Base-by-base conservation (phyloP, 2,888 invertebrate species). In the Drosophila maculinotata region DNA sequence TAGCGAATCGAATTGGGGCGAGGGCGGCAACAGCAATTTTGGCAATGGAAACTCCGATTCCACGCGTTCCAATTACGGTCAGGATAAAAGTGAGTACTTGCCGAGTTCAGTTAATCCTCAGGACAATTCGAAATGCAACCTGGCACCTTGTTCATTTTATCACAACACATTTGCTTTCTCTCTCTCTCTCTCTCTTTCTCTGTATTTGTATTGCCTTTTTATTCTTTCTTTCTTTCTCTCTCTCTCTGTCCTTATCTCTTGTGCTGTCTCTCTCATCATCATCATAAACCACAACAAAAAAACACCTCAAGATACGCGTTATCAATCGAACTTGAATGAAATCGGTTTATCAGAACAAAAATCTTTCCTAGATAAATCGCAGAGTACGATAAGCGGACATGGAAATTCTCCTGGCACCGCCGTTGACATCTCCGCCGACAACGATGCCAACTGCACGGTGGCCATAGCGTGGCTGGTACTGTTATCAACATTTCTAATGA, bases 331-430 rank as follows among this genome's bases (percentile, higher is more conserved):
- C 89, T 92, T 95, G 91, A 95, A 95, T 91, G 95, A 95, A 92
- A 95, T 95, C 91, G 95, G 95, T 91, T 95, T 95, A 92, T 95
- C 95, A 76, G 95, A 95, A 92, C 95, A 95, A 92, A 95, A 95
- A 93, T 90, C 90, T 80, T 86, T 90, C 79, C 60, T 87, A 83
- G 91, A 91, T 88, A 91, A 91, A 80, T 87, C 89, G 15, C 85
- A 80, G 56, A 70, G 60, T 33, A 74, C 68, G 60, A 70, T 60
- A 54, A 77, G 81, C 25, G 89, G 79, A 42, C 83, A 79, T 45
- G 88, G 83, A 15, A 86, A 81, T 44, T 78, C 47, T 42, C 62
- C 73, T 20, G 65, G 49, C 54, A 41, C 59, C 45, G 53, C 57
- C 30, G 31, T 45, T 44, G 79, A 65, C 31, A 57, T 49, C 71